Percentiles rank a stretch among this genome's conserved stretches.
Evolutionary conservation across 2,113 vertebrate genomes (phyloP).

Genomic region (Odobenus rosmarus): DNA sequence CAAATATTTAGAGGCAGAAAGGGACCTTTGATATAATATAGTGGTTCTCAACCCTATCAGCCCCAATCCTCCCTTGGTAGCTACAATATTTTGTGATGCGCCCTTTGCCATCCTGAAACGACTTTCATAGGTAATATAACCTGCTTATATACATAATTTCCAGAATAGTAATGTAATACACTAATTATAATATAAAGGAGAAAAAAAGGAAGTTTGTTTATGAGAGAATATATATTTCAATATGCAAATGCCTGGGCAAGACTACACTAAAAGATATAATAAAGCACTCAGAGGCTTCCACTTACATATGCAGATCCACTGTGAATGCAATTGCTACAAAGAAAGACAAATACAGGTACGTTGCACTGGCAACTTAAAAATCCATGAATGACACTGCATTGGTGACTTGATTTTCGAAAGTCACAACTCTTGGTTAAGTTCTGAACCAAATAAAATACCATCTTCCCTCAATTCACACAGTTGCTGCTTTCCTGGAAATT

Average conservation of each 20-base stretch:
- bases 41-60: not conserved
- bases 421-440: slow-evolving; percentile 49
- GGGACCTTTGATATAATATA: slow-evolving; percentile 35
- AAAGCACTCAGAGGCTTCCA: not conserved
- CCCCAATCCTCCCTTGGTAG: not conserved
- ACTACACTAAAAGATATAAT: slow-evolving; percentile 31
- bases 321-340: slow-evolving; percentile 17
- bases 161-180: slow-evolving; percentile 3
- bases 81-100: not conserved
- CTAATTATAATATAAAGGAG: slow-evolving; percentile 20
- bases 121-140: slow-evolving; percentile 51
- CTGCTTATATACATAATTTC: not conserved
- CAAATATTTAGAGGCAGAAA: slow-evolving; percentile 59
- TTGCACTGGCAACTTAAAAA: slow-evolving; percentile 13
- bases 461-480: slow-evolving; percentile 10
- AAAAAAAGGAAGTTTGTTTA: slow-evolving; percentile 56
- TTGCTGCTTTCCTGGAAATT: slow-evolving; percentile 50
- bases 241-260: slow-evolving; percentile 34
- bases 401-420: slow-evolving; percentile 37
- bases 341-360: not conserved
- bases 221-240: slow-evolving; percentile 47
- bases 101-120: slow-evolving; percentile 25
- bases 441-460: slow-evolving; percentile 50
- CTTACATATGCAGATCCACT: not conserved
- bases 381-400: not conserved